These are phyloP conservation scores for Chaetogeoica ovagalla DNA, from an alignment of 2,888 invertebrate genomes.

Conservation along the genomic window DNA sequence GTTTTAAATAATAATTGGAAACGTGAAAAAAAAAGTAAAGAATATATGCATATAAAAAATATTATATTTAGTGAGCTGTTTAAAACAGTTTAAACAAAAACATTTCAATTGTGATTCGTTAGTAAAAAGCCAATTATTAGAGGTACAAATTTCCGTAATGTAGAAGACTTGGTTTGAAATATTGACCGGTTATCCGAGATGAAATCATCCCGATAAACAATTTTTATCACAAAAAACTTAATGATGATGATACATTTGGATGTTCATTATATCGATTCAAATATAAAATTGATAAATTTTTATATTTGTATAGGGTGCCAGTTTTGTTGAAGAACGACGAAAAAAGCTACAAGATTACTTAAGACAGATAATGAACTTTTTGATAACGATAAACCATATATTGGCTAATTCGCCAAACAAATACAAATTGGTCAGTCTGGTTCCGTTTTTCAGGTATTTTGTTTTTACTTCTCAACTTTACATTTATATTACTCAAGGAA, in stretches of 20 bases:
- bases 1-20: neutral
- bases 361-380: constrained; percentile 76
- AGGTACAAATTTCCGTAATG: no score
- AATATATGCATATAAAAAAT: neutral
- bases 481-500: neutral
- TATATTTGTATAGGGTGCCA: constrained; percentile 66
- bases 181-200: no score
- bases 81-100: neutral
- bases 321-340: constrained; percentile 85
- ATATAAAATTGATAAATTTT: neutral
- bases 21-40: neutral
- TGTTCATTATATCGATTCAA: neutral
- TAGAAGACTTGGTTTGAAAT: no score
- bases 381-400: constrained; percentile 71
- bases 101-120: neutral
- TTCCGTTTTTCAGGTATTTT: constrained; percentile 83
- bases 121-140: neutral
- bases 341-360: constrained; percentile 84
- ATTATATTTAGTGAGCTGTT: neutral
- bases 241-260: neutral
- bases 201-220: no score
- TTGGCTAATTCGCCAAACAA: constrained; percentile 76
- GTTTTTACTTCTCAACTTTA: neutral
- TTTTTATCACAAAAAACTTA: neutral
- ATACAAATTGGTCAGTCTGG: constrained; percentile 74